phyloP scores from a whole-genome alignment of 2,888 invertebrate species.

The Penaeus monodon region DNA sequence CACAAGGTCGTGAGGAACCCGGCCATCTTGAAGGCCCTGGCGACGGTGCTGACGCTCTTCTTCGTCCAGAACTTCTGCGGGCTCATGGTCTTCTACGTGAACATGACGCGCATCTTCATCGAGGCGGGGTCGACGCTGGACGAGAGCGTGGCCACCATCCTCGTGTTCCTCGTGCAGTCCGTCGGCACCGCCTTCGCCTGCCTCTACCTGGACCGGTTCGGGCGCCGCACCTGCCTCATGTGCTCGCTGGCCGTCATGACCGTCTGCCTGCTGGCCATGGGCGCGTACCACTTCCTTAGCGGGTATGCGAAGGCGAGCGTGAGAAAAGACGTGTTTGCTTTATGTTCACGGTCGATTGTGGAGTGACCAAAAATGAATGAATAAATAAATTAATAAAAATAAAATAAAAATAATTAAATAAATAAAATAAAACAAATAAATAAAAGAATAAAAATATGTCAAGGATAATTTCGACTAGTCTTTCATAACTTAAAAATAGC shows the following conservation, averaged over 20 bases:
- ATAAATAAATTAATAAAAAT: too few species aligned
- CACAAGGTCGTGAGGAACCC: constrained; percentile 14
- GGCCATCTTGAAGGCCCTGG: constrained; percentile 29
- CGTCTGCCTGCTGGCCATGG: constrained; percentile 35
- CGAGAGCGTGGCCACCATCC: constrained; percentile 33
- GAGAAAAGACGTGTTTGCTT: too few species aligned
- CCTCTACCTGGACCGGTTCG: constrained; percentile 41
- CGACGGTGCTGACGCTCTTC: constrained; percentile 28
- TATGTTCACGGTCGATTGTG: too few species aligned
- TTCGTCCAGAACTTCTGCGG: constrained; percentile 50
- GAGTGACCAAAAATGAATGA: too few species aligned
- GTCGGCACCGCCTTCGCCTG: constrained; percentile 35
- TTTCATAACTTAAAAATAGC: too few species aligned
- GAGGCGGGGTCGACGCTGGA: constrained; percentile 33
- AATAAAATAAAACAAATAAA: too few species aligned
- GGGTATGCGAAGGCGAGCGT: neutral
- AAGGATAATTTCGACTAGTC: too few species aligned
- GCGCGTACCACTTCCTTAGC: constrained; percentile 16
- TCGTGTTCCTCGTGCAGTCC: constrained; percentile 39
- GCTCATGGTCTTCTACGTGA: constrained; percentile 41
- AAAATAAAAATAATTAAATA: too few species aligned
- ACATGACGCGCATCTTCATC: constrained; percentile 45
- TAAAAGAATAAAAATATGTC: too few species aligned
- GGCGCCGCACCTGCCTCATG: constrained; percentile 31
- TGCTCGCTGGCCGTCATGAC: constrained; percentile 29